phyloP scores from a whole-genome alignment of 2,888 invertebrate species.

The Hypsopygia costalis region DNA sequence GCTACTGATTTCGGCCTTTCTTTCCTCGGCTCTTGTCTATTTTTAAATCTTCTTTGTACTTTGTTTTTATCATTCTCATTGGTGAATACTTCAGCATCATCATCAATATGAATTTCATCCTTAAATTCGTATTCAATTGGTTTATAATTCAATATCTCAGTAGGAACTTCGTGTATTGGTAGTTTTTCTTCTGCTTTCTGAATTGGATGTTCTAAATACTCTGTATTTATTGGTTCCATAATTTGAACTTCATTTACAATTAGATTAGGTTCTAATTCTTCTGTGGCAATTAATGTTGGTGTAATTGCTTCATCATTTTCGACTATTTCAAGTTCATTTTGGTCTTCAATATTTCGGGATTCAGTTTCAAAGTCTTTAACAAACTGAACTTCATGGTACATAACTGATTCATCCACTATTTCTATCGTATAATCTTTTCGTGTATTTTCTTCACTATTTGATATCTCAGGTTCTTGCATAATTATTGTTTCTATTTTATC shows the following conservation, averaged over 20 bases:
- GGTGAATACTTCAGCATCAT: slow-evolving; percentile 4
- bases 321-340: not conserved
- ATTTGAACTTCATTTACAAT: not conserved
- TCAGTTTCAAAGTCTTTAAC: not conserved
- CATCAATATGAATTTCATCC: not conserved
- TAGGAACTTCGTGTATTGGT: not conserved
- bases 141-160: slow-evolving; percentile 1
- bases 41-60: not conserved
- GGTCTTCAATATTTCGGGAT: too few species aligned
- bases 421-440: slow-evolving; percentile 2
- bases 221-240: not conserved
- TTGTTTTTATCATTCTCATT: not conserved
- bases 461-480: too few species aligned
- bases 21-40: slow-evolving; percentile 2
- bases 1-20: slow-evolving; percentile 39
- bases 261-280: not conserved
- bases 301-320: not conserved
- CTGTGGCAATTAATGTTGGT: not conserved
- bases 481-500: too few species aligned
- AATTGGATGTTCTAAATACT: slow-evolving; percentile 1
- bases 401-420: slow-evolving; percentile 2
- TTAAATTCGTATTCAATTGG: slow-evolving; percentile 1
- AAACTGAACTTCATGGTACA: slow-evolving; percentile 3
- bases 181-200: slow-evolving; percentile 2
- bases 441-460: not conserved